Percentiles rank a stretch among this genome's conserved stretches.
phyloP scores from a whole-genome alignment of 2,797 vertebrate species.

The Arremon aurantiirostris region DNA sequence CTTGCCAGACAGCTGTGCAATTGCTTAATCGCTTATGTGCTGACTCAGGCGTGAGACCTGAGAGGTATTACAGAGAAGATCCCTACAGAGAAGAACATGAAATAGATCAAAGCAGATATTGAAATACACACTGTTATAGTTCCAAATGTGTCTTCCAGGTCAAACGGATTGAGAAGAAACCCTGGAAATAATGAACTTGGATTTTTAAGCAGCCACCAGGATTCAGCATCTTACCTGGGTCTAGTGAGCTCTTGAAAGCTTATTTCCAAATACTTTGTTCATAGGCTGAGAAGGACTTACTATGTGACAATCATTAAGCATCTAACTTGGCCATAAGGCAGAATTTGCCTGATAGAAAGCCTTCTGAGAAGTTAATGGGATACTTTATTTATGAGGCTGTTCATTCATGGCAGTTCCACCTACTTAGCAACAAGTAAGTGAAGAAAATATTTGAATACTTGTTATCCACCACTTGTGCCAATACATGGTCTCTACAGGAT shows the following conservation, averaged over 20 bases:
- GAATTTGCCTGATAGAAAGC: background rate
- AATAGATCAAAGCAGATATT: background rate
- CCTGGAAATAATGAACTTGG: background rate
- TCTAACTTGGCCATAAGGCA: background rate
- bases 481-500: background rate
- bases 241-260: background rate
- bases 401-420: background rate
- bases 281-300: background rate
- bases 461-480: background rate
- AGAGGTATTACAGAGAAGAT: slow-evolving; percentile 3
- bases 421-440: background rate
- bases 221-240: background rate
- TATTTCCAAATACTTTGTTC: background rate
- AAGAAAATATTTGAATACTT: background rate
- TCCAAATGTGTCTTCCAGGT: background rate
- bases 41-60: slow-evolving; percentile 31
- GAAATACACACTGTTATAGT: background rate
- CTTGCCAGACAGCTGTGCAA: slow-evolving; percentile 1
- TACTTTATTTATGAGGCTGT: background rate
- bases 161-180: background rate
- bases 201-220: background rate
- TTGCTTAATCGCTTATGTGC: background rate
- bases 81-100: background rate
- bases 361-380: background rate
- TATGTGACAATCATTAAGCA: background rate